phyloP scores from a whole-genome alignment of 2,888 invertebrate species.

The Heliconius hortense region DNA sequence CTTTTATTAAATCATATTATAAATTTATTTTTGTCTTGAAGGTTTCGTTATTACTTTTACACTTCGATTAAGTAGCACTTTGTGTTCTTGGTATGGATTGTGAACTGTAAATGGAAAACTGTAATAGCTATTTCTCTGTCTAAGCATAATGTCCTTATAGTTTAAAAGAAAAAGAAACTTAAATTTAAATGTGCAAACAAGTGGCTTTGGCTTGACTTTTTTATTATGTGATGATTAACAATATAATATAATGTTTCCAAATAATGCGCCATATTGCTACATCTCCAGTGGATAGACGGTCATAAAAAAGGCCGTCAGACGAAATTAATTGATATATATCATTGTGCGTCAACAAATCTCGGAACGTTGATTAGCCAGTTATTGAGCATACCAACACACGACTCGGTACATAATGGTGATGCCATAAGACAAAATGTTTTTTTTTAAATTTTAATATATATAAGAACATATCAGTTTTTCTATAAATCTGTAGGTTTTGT shows the following conservation, averaged over 20 bases:
- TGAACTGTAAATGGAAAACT: no score
- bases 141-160: no score
- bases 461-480: not conserved
- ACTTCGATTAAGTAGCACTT: no score
- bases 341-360: conserved; percentile 57
- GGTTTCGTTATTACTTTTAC: no score
- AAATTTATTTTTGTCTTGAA: no score
- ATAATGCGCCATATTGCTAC: conserved; percentile 12
- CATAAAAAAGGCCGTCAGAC: conserved; percentile 54
- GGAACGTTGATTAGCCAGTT: conserved; percentile 52
- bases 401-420: conserved; percentile 37
- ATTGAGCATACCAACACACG: conserved; percentile 36
- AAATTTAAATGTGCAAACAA: no score
- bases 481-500: not conserved
- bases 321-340: conserved; percentile 73
- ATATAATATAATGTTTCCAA: not conserved
- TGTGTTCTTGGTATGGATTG: no score
- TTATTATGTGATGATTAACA: no score
- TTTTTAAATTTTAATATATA: conserved; percentile 27
- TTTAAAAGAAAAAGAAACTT: no score
- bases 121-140: no score
- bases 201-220: no score
- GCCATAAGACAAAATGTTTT: conserved; percentile 36
- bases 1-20: no score
- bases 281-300: conserved; percentile 26